phyloP scores from a whole-genome alignment of 2,888 invertebrate genomes.

The Teleogryllus oceanicus region DNA sequence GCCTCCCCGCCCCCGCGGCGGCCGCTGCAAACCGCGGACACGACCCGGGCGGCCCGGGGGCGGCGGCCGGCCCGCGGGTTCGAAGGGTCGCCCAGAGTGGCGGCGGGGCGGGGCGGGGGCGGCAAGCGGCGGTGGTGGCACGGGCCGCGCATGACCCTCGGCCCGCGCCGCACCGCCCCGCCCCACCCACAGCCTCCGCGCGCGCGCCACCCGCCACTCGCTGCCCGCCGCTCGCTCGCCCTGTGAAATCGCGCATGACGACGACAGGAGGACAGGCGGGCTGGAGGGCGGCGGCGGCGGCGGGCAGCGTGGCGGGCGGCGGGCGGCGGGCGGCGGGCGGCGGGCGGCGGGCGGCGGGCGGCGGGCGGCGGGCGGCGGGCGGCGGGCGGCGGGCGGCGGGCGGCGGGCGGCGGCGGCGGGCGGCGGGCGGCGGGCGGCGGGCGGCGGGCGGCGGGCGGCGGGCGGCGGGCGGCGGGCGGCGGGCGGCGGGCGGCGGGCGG shows the following conservation, averaged over 20 bases:
- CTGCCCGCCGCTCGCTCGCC: background rate
- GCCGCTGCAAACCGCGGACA: slow-evolving; percentile 8
- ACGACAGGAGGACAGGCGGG: slow-evolving; percentile 18
- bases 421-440: background rate
- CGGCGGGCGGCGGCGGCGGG: background rate
- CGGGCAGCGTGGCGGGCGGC: background rate
- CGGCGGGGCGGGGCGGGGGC: background rate
- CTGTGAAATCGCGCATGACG: slow-evolving; percentile 2
- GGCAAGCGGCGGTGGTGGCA: background rate
- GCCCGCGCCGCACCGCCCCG: background rate
- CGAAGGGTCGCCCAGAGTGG: background rate
- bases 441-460: background rate
- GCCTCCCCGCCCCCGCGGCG: background rate
- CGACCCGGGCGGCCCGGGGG: background rate
- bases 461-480: background rate
- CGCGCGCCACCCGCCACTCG: background rate
- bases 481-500: background rate
- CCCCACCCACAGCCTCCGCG: background rate
- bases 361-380: background rate
- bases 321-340: background rate
- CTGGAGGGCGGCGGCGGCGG: background rate
- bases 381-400: background rate
- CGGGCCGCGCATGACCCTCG: slow-evolving; percentile 18
- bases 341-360: background rate
- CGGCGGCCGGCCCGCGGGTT: background rate